phyloP scores from a whole-genome alignment of 2,113 vertebrate species.

The Apistogramma diplotaenia region DNA sequence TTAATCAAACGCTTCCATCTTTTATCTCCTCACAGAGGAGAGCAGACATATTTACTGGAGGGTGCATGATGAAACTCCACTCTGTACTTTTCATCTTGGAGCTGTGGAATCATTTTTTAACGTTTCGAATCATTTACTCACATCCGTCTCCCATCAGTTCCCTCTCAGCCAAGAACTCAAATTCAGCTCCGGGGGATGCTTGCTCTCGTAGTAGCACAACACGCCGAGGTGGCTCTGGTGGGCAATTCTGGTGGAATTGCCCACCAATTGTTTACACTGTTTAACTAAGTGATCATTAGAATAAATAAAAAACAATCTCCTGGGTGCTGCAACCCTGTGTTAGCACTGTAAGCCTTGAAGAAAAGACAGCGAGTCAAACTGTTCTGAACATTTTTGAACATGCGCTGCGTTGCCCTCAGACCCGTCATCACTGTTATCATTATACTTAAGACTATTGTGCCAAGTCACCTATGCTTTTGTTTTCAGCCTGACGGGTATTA shows the following conservation, averaged over 20 bases:
- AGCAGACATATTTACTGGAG: neutral
- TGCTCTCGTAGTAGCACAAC: neutral
- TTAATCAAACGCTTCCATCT: neutral
- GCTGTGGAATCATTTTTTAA: neutral
- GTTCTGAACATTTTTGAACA: neutral
- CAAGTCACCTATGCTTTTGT: conserved; percentile 23
- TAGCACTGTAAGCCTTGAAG: neutral
- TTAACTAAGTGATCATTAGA: neutral
- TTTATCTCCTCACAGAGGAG: neutral
- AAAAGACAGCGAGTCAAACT: neutral
- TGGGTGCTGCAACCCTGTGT: neutral
- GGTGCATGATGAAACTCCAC: neutral
- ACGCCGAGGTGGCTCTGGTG: neutral
- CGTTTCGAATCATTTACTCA: neutral
- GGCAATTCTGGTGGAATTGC: neutral
- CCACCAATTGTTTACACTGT: neutral
- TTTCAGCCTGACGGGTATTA: conserved; percentile 54
- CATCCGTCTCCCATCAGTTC: neutral
- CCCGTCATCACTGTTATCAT: neutral
- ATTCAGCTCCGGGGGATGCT: neutral
- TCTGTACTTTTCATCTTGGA: neutral
- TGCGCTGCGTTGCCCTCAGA: neutral
- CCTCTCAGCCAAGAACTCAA: neutral
- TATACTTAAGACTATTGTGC: neutral
- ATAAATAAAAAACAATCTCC: neutral